Evolutionary conservation across 2,888 invertebrate species (phyloP).

Genomic region (Pilophorus perplexus): DNA sequence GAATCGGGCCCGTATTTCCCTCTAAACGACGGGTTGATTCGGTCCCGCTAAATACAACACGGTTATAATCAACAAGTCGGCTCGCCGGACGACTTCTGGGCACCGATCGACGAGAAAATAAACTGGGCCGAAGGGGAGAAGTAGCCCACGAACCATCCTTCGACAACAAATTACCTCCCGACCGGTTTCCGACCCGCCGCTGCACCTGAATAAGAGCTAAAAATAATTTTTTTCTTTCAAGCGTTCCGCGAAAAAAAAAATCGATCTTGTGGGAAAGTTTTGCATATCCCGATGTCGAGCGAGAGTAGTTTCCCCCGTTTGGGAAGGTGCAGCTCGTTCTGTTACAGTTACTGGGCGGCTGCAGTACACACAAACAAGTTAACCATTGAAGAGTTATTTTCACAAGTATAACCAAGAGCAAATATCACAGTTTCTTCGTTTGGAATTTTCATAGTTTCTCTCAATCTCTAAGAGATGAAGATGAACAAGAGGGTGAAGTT

Average conservation of each 20-base stretch:
- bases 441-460: no score
- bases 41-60: not conserved
- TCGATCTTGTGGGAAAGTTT: not conserved
- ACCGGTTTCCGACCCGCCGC: conserved; percentile 22
- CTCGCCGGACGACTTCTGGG: not conserved
- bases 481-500: no score
- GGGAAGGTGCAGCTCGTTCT: not conserved
- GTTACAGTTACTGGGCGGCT: not conserved
- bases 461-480: no score
- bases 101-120: not conserved
- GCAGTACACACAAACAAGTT: no score
- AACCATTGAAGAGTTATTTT: not conserved
- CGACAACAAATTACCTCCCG: conserved; percentile 16
- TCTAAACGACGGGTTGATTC: not conserved
- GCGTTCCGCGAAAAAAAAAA: not conserved
- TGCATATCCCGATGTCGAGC: not conserved
- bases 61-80: not conserved
- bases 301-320: not conserved
- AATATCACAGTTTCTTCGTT: no score
- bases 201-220: conserved; percentile 10
- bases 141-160: not conserved
- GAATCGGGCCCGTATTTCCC: not conserved
- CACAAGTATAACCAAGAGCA: no score
- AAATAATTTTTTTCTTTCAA: conserved; percentile 23
- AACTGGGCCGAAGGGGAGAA: conserved; percentile 11